phyloP scores from a whole-genome alignment of 2,888 invertebrate genomes.

The Ditula angustiorana region DNA sequence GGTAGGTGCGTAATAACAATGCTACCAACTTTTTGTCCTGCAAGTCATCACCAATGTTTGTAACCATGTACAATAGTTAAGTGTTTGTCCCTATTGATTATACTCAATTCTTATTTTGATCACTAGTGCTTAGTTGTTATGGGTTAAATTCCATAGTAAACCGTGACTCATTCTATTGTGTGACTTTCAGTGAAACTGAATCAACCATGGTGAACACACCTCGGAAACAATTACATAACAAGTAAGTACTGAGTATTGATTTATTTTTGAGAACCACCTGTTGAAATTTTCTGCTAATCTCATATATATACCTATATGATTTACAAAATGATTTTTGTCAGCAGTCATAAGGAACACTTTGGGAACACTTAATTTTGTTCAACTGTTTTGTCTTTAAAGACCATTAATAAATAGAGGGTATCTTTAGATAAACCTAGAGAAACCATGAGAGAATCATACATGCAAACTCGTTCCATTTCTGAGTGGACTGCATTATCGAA shows the following conservation, averaged over 20 bases:
- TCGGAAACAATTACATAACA: not conserved
- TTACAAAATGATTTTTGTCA: too few relatives aligned
- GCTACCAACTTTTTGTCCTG: constrained; percentile 9
- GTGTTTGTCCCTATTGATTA: not conserved
- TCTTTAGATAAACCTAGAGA: too few relatives aligned
- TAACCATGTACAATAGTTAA: not conserved
- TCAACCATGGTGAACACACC: not conserved
- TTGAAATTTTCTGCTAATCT: not conserved
- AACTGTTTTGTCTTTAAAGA: too few relatives aligned
- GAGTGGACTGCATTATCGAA: too few relatives aligned
- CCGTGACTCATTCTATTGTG: constrained; percentile 10
- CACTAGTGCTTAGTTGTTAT: constrained; percentile 7
- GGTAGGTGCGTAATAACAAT: constrained; percentile 14
- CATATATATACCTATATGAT: too few relatives aligned
- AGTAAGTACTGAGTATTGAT: not conserved
- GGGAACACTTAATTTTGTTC: too few relatives aligned
- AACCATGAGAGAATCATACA: too few relatives aligned
- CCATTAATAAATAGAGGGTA: too few relatives aligned
- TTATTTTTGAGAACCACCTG: not conserved
- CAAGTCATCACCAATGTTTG: constrained; percentile 8
- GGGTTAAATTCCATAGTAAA: not conserved
- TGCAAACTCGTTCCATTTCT: too few relatives aligned
- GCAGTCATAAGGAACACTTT: too few relatives aligned
- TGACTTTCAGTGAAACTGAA: not conserved
- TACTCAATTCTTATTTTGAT: constrained; percentile 8